Evolutionary conservation across 2,797 vertebrate species (phyloP).

Genomic region (Ceyx erithaca): DNA sequence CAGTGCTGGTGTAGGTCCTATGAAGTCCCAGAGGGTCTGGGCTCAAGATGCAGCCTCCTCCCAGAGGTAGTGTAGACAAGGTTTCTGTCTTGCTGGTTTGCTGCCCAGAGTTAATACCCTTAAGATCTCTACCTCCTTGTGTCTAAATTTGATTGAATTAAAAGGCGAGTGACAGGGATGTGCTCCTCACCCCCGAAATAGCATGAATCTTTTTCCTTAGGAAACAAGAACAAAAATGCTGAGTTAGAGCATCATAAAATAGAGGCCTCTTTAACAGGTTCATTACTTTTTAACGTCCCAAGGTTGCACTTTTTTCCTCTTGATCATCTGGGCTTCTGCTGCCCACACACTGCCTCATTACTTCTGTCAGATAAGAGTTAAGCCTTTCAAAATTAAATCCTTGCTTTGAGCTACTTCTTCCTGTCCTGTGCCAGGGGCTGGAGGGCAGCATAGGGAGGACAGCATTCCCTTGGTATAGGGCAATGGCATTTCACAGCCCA

Average conservation of each 20-base stretch:
- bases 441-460: neutral
- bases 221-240: neutral
- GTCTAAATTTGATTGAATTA: neutral
- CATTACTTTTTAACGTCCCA: neutral
- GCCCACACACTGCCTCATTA: neutral
- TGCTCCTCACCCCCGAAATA: neutral
- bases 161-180: neutral
- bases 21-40: neutral
- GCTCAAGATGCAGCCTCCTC: neutral
- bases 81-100: neutral
- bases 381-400: neutral
- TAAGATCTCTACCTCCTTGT: neutral
- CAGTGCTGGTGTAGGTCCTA: rapidly evolving
- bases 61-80: neutral
- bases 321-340: neutral
- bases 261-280: neutral
- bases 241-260: neutral
- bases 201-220: neutral
- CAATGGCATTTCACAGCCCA: neutral
- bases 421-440: neutral
- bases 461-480: too few species aligned
- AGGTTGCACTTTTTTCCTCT: neutral
- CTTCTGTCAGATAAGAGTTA: neutral
- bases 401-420: neutral
- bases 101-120: neutral